Percentiles rank a stretch among this genome's conserved stretches.
Evolutionary conservation across 2,888 invertebrate species (phyloP).

Genomic region (Trichogramma evanescens): DNA sequence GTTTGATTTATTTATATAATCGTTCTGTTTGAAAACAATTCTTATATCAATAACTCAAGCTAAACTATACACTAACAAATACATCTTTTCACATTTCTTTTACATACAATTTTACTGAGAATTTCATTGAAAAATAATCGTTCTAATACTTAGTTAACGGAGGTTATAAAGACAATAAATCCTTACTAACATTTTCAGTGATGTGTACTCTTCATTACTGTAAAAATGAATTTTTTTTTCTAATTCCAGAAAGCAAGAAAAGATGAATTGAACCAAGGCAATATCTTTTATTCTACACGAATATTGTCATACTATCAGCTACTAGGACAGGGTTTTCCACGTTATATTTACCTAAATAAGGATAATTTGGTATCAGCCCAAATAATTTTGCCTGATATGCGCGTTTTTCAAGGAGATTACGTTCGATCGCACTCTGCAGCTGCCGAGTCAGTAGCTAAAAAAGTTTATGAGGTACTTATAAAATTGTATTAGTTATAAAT

Average conservation of each 20-base stretch:
- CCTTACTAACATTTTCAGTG: neutral
- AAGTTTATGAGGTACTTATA: conserved; percentile 35
- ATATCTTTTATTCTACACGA: conserved; percentile 37
- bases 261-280: conserved; percentile 28
- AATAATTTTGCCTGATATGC: conserved; percentile 49
- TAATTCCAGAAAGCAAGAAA: conserved; percentile 36
- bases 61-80: no score
- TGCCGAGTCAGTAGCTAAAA: conserved; percentile 47
- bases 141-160: no score
- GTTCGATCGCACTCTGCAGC: conserved; percentile 49
- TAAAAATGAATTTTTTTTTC: neutral
- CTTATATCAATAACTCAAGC: no score
- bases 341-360: conserved; percentile 46
- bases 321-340: conserved; percentile 46
- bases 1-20: no score
- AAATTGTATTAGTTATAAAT: neutral
- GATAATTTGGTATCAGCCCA: conserved; percentile 44
- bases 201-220: neutral
- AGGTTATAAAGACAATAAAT: neutral
- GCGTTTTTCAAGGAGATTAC: conserved; percentile 47
- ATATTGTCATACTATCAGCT: conserved; percentile 48
- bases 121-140: no score
- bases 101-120: no score
- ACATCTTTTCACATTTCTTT: no score
- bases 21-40: no score